Evolutionary conservation across 2,797 vertebrate species (phyloP).

Genomic region (Rhinatrema bivittatum): DNA sequence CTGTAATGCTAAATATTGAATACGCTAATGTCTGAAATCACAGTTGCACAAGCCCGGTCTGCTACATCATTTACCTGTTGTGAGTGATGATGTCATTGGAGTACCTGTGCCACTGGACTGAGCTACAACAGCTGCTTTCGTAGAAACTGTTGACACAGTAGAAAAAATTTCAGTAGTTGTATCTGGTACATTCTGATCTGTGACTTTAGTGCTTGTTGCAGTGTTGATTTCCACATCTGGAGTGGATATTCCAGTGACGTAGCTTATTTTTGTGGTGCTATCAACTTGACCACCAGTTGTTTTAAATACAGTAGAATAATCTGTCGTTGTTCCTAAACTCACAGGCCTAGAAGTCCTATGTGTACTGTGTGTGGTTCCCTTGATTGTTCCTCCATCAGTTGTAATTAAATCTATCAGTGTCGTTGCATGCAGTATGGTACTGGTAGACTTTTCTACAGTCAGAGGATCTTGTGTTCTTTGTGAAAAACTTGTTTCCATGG

Average conservation of each 20-base stretch:
- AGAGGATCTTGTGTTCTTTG: conserved; percentile 28
- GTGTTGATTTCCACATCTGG: conserved; percentile 43
- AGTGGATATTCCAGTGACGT: conserved; percentile 34
- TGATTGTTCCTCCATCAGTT: conserved; percentile 1
- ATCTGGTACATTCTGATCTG: conserved; percentile 6
- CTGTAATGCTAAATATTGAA: too few species aligned
- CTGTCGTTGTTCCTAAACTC: conserved; percentile 12
- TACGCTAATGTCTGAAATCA: too few species aligned
- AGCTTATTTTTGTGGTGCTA: conserved; percentile 9
- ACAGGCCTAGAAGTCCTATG: neutral
- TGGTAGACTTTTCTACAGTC: conserved; percentile 16
- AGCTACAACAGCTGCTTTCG: conserved; percentile 28
- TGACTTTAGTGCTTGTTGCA: conserved; percentile 19
- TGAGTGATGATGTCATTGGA: conserved; percentile 11
- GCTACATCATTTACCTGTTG: conserved; percentile 47
- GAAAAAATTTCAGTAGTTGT: conserved; percentile 31
- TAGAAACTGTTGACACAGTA: conserved; percentile 34
- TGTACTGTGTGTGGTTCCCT: conserved; percentile 23
- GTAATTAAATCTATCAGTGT: neutral
- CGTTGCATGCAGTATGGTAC: conserved; percentile 18
- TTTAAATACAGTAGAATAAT: conserved; percentile 16
- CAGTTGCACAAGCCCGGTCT: too few species aligned
- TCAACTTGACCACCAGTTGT: conserved; percentile 9
- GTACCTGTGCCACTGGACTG: conserved; percentile 24
- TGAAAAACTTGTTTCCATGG: conserved; percentile 25